Base-by-base conservation (phyloP, 1,140 invertebrate species). In the Helicoverpa armigera region DNA sequence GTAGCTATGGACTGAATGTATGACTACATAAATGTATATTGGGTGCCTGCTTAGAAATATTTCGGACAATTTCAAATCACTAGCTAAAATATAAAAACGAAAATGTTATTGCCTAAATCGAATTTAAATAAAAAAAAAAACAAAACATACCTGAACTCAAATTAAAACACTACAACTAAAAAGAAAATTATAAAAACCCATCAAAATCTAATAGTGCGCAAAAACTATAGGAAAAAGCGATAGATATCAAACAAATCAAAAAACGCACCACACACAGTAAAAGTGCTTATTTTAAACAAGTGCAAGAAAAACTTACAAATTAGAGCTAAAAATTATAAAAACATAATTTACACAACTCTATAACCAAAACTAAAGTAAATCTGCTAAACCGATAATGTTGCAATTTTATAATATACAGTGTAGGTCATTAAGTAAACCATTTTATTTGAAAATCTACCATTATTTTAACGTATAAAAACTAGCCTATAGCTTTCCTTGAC, bases 241-340 rank as follows among this genome's bases (percentile, higher is more conserved):
- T 31, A 72, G 50, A 53, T 29, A 72, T 3, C 18, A 31, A 51
- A 70, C 18, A 23, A 51, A 23, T 7, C 18, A 53, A 51, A 70
- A 72, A 70, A 70, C 11, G 18, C 48, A 72, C 69, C 48, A 72
- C 16, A 69, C 65, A 51, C 65, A 63, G n/a, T 18, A 53, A 70
- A 70, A 70, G 67, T 70, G 67, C 48, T 29, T 1, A 23, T 51
- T 23, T 50, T 13, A 51, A 23, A 70, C 69, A 72, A 31, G 69
- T 72, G 69, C 69, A 72, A 70, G 12, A 9, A 9, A 72, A 54
- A 14, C 50, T 72, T n/a, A 16, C 16, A n/a, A n/a, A 9, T 3
- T 43, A 43, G 5, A 7, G 5, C 1, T 43, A 43, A 43, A 43
- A 43, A 43, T 9, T 43, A 43, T 43, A 43, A 35, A 35, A 35